Percentiles rank a stretch among this genome's conserved stretches.
Evolutionary conservation across 1,140 invertebrate species (phyloP).

Genomic region (Sycophaga agraensis): DNA sequence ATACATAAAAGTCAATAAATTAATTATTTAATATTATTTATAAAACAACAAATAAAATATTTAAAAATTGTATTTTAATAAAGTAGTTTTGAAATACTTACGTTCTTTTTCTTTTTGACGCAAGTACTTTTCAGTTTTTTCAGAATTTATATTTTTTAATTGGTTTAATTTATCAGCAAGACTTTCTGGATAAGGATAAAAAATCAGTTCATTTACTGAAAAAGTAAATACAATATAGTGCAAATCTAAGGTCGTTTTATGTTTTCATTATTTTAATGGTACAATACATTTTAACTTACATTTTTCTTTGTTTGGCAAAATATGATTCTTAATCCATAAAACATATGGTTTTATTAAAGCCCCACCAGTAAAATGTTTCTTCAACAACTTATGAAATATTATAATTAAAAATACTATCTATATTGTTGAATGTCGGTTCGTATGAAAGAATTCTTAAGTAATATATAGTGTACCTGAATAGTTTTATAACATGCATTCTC

Average conservation of each 20-base stretch:
- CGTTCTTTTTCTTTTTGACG: slow-evolving; percentile 31
- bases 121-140: slow-evolving; percentile 36
- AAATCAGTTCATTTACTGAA: slow-evolving; percentile 38
- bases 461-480: slow-evolving; percentile 27
- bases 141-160: slow-evolving; percentile 36
- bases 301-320: slow-evolving; percentile 29
- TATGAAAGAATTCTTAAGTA: too few species aligned
- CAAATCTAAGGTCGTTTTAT: not conserved
- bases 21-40: too few species aligned
- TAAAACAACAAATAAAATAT: too few species aligned
- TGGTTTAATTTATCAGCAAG: slow-evolving; percentile 36
- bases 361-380: slow-evolving; percentile 23
- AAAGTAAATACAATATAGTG: slow-evolving; percentile 15
- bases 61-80: not conserved
- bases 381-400: slow-evolving; percentile 33
- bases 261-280: not conserved
- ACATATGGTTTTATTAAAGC: slow-evolving; percentile 40
- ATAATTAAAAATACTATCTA: not conserved
- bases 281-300: not conserved
- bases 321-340: slow-evolving; percentile 40
- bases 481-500: slow-evolving; percentile 10
- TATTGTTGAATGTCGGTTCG: too few species aligned
- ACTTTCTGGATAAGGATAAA: slow-evolving; percentile 41
- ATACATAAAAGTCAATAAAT: too few species aligned
- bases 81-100: not conserved